Conservation (phyloP, 2,797 vertebrate genomes). For the Thalassophryne amazonica region DNA sequence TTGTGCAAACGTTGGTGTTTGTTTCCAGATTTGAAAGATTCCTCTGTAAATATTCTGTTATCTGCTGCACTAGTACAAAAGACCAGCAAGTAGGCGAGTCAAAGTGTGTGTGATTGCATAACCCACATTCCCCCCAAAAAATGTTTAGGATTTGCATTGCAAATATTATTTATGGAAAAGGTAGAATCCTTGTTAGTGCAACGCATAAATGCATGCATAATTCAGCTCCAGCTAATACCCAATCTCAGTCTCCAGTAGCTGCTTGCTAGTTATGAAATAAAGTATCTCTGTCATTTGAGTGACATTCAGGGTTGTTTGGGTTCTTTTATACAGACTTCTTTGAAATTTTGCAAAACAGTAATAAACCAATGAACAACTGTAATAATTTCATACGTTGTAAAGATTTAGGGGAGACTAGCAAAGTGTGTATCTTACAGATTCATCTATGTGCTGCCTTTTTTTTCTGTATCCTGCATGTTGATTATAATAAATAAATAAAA, state of each 20-base stretch:
- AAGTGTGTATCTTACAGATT: slow-evolving; percentile 61
- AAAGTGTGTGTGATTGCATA: slow-evolving; percentile 32
- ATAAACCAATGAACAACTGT: slow-evolving; percentile 65
- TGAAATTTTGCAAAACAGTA: slow-evolving; percentile 90
- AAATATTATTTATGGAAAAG: slow-evolving; percentile 62
- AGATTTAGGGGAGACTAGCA: slow-evolving; percentile 59
- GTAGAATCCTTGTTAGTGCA: slow-evolving; percentile 47
- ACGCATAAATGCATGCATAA: slow-evolving; percentile 70
- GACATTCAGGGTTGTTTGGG: slow-evolving; percentile 70
- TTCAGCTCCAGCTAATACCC: slow-evolving; percentile 50
- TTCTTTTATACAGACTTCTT: slow-evolving; percentile 95
- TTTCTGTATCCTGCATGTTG: slow-evolving; percentile 95
- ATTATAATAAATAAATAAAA: slow-evolving; percentile 91
- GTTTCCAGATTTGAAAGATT: no score
- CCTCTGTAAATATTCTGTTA: no score
- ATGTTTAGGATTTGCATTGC: slow-evolving; percentile 58
- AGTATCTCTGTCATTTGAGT: slow-evolving; percentile 74
- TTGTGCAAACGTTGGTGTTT: no score
- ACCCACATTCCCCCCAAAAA: no score
- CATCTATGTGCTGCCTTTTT: slow-evolving; percentile 74
- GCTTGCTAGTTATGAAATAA: slow-evolving; percentile 77
- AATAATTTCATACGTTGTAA: slow-evolving; percentile 92
- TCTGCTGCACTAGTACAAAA: slow-evolving; percentile 29
- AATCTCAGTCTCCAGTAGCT: slow-evolving; percentile 51
- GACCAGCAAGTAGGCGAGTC: slow-evolving; percentile 22